A percentile compares a stretch with the other conserved stretches of the same genome.
Conservation (phyloP, 2,797 vertebrate species). For the Huso huso region DNA sequence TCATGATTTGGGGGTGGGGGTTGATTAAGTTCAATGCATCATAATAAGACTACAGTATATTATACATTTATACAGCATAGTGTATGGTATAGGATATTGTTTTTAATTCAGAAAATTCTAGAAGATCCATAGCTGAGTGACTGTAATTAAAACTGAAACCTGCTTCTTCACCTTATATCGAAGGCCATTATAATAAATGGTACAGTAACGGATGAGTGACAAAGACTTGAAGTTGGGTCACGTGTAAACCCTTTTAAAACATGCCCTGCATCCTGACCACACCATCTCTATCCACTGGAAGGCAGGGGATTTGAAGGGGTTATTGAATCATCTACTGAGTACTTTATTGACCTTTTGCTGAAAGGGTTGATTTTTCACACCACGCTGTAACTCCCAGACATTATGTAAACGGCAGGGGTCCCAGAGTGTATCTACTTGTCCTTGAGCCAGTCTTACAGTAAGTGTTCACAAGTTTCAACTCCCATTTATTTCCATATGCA, state of each 20-base stretch:
- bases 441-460: constrained; percentile 1
- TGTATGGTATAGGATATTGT: too few species aligned
- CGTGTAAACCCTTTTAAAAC: constrained; percentile 18
- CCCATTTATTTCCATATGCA: too few species aligned
- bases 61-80: too few species aligned
- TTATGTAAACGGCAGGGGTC: constrained; percentile 19
- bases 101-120: too few species aligned
- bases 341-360: constrained; percentile 28
- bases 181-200: constrained; percentile 35
- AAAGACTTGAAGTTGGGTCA: constrained; percentile 7
- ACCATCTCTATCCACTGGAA: background rate
- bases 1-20: too few species aligned
- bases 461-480: too few species aligned
- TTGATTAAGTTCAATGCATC: too few species aligned
- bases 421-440: constrained; percentile 6
- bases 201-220: constrained; percentile 13
- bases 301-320: constrained; percentile 1
- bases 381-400: constrained; percentile 26
- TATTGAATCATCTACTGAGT: constrained; percentile 32
- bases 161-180: constrained; percentile 18
- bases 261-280: constrained; percentile 13
- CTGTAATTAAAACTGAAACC: constrained; percentile 24
- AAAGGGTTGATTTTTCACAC: constrained; percentile 20
- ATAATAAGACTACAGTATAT: too few species aligned
- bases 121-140: too few species aligned